phyloP scores from a whole-genome alignment of 2,797 vertebrate species.

The Pantherophis vulpinus region DNA sequence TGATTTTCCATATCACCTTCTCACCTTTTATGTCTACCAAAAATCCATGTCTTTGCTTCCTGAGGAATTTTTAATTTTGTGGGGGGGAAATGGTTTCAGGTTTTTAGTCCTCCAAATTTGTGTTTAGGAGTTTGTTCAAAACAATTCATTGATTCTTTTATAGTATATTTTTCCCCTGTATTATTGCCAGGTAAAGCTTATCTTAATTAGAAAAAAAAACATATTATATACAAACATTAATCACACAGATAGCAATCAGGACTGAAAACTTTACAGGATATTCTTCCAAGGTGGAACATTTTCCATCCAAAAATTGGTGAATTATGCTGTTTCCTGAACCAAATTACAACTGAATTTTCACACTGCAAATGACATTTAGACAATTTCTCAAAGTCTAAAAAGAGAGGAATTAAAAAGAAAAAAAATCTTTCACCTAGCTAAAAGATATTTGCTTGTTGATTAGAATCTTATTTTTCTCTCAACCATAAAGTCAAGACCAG shows the following conservation, averaged over 20 bases:
- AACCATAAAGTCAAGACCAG: conserved; percentile 4
- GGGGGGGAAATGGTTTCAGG: not conserved
- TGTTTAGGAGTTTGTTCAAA: not conserved
- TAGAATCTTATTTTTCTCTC: conserved; percentile 3
- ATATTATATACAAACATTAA: not conserved
- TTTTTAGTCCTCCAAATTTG: not conserved
- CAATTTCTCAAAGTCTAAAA: conserved; percentile 11
- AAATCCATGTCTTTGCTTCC: not conserved
- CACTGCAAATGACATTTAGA: not conserved
- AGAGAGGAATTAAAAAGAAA: not conserved
- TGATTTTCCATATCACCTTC: not conserved
- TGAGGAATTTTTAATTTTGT: not conserved
- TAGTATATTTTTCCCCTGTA: not conserved
- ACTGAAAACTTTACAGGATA: not conserved
- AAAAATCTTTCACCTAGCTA: not conserved
- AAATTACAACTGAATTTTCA: not conserved
- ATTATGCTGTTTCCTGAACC: not conserved
- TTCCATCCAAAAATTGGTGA: not conserved
- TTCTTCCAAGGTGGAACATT: not conserved
- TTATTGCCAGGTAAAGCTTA: not conserved
- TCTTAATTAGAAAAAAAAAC: not conserved
- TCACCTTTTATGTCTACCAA: not conserved
- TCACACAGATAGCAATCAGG: not conserved
- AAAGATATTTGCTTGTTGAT: conserved; percentile 9
- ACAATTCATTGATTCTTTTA: not conserved